phyloP scores from a whole-genome alignment of 1,140 invertebrate species.

The Rhysida immarginata region DNA sequence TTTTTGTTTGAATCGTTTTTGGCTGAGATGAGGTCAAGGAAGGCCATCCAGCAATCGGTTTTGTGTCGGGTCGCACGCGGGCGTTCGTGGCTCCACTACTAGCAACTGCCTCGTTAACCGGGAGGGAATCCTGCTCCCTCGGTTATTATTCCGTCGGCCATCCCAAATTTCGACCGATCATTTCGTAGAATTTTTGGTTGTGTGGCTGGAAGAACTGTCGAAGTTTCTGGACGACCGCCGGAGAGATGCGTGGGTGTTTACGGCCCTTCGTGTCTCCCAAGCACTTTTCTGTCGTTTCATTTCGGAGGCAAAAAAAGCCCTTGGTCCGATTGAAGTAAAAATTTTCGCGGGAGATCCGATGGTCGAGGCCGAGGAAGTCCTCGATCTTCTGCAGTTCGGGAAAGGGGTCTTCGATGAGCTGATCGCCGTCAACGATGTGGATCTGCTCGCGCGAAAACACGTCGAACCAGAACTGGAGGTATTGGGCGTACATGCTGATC shows the following conservation, averaged over 20 bases:
- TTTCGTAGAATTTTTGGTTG: conserved; percentile 27
- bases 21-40: no score
- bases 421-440: conserved; percentile 39
- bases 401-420: conserved; percentile 35
- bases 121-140: neutral
- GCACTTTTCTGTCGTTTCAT: conserved; percentile 24
- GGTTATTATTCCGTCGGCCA: conserved; percentile 21
- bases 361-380: conserved; percentile 34
- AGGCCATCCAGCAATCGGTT: no score
- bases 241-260: conserved; percentile 27
- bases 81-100: no score
- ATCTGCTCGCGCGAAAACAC: conserved; percentile 36
- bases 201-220: conserved; percentile 26
- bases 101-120: no score
- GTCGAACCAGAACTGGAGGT: conserved; percentile 20
- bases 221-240: conserved; percentile 24
- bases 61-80: no score
- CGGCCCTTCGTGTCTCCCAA: conserved; percentile 31
- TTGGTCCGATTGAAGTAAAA: conserved; percentile 38
- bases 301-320: conserved; percentile 38
- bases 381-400: conserved; percentile 35
- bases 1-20: no score
- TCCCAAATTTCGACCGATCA: conserved; percentile 21
- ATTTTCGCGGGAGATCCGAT: conserved; percentile 29
- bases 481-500: conserved; percentile 23